Base-by-base conservation (phyloP, 1,140 invertebrate genomes). In the Uloborus diversus region DNA sequence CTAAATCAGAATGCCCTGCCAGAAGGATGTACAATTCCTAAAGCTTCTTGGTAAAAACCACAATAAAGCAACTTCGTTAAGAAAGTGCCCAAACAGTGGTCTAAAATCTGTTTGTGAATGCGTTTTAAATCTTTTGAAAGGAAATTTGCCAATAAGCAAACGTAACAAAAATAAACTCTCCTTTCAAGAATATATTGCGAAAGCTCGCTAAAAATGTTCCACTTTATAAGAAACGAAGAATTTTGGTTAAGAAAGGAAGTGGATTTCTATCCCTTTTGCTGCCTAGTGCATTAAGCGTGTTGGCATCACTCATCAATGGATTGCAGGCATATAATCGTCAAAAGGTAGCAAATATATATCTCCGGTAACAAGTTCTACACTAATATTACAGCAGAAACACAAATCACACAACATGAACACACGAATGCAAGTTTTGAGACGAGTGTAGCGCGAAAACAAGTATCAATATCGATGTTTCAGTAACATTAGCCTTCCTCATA, bases 61-160 rank as follows among this genome's bases (percentile, higher is more conserved):
- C n/a, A 14, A 5, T 27, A 37, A 57, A 25, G 14, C 13, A 14
- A 14, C 11, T 9, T 0, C 35, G 5, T 71, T 71, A 0, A 71
- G 57, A 71, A 27, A 33, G 1, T 59, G 30, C 14, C 33, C 30
- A 14, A 57, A 37, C 13, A 33, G n/a, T 57, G 20, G 14, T 57
- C 59, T 73, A 5, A 73, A 73, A 73, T 17, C 13, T 75, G 11
- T 75, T 37, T 75, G 71, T 27, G 59, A 53, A 64, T 75, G 71
- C n/a, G 35, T 28, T 25, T 30, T 64, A 17, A 64, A 75, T 35
- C 17, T 53, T 25, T 20, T 61, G 42, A n/a, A 47, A 49, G 57
- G 69, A 42, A 73, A 49, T 17, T 23, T 73, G n/a, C 35, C 56
- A 17, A 5, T 73, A 11, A 42, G 32, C 25, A 42, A 42, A n/a